Conservation (phyloP, 2,113 vertebrate genomes). For the Lynx canadensis region DNA sequence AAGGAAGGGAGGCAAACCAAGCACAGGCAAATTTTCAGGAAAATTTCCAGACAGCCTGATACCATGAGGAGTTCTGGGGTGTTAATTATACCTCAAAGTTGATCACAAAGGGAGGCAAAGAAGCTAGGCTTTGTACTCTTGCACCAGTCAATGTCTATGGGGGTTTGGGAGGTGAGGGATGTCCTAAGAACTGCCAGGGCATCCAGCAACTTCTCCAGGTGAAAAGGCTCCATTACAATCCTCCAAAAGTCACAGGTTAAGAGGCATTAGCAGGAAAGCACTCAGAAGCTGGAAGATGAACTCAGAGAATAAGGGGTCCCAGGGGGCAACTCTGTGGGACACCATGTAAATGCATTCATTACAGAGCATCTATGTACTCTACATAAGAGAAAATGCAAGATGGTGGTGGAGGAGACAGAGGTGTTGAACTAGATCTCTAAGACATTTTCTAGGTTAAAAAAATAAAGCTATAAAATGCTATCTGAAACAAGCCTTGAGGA, state of each 20-base stretch:
- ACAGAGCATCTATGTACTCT: fast-evolving
- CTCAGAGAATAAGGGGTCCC: neutral
- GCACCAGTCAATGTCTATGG: neutral
- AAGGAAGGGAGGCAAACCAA: neutral
- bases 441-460: neutral
- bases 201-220: neutral
- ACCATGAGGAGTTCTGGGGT: neutral
- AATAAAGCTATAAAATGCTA: neutral
- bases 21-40: neutral
- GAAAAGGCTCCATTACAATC: neutral
- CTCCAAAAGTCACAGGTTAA: neutral
- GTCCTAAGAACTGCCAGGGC: neutral
- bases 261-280: neutral
- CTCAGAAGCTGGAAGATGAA: too few relatives aligned
- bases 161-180: fast-evolving
- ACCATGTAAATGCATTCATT: fast-evolving
- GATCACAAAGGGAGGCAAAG: neutral
- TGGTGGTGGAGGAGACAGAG: neutral
- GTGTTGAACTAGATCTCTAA: neutral
- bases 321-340: neutral
- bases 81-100: neutral
- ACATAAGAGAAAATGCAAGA: neutral
- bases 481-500: neutral
- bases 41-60: neutral
- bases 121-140: neutral